These are phyloP conservation scores for Sarcophaga bullata DNA, from an alignment of 1,140 invertebrate genomes.

Conservation along the genomic window DNA sequence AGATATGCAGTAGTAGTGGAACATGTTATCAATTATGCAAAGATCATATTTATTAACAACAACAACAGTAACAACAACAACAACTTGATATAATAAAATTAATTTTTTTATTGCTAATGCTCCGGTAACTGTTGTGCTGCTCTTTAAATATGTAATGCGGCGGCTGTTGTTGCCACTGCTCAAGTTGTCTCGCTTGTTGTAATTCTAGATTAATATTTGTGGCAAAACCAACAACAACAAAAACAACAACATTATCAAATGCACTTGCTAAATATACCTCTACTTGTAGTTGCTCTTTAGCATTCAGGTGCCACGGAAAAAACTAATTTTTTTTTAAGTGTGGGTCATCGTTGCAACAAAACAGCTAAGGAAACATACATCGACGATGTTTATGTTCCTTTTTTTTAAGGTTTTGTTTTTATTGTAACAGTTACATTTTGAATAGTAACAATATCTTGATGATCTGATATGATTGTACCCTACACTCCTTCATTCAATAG, in stretches of 20 bases:
- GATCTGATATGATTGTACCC: no score
- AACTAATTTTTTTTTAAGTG: neutral
- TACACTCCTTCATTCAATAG: no score
- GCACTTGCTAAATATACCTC: neutral
- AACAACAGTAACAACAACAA: no score
- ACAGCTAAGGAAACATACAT: neutral
- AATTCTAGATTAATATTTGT: conserved; percentile 8
- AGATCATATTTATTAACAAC: conserved; percentile 20
- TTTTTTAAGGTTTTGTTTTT: neutral
- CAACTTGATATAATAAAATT: neutral
- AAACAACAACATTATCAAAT: neutral
- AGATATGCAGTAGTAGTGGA: neutral
- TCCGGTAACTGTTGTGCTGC: neutral
- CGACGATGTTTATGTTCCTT: neutral
- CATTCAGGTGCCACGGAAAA: neutral
- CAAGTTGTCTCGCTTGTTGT: neutral
- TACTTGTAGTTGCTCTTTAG: neutral
- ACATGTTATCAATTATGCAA: conserved; percentile 22
- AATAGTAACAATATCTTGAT: neutral
- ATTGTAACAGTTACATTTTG: neutral
- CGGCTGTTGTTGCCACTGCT: neutral
- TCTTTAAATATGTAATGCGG: neutral
- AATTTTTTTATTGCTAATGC: neutral
- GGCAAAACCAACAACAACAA: neutral
- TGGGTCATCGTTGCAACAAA: neutral